Evolutionary conservation across 1,140 invertebrate species (phyloP).

Genomic region (Muscidifurax raptorellus): DNA sequence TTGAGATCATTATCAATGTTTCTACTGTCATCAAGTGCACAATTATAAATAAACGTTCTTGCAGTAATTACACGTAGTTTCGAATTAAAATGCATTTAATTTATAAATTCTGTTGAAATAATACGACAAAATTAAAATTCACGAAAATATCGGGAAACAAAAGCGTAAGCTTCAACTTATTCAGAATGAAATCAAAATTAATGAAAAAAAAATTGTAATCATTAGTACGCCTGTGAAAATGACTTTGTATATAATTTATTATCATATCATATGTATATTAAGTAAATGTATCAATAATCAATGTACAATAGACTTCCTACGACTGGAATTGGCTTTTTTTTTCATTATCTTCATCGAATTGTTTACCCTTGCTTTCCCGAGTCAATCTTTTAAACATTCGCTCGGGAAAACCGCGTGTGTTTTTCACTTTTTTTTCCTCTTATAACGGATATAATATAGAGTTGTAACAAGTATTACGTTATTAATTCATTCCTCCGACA

Average conservation of each 20-base stretch:
- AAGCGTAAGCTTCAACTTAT: conserved; percentile 7
- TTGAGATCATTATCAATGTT: neutral
- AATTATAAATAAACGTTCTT: neutral
- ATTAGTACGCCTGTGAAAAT: conserved; percentile 58
- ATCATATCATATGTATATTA: conserved; percentile 63
- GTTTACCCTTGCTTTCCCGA: conserved; percentile 50
- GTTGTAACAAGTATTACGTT: conserved; percentile 63
- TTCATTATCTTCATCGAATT: conserved; percentile 51
- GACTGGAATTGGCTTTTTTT: conserved; percentile 61
- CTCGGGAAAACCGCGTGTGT: conserved; percentile 55
- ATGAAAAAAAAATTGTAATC: conserved; percentile 50
- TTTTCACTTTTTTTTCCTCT: neutral
- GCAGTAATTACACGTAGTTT: too few species aligned
- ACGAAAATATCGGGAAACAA: neutral
- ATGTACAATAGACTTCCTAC: conserved; percentile 75
- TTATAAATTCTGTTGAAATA: neutral
- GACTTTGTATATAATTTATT: conserved; percentile 76
- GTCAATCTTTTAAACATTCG: conserved; percentile 55
- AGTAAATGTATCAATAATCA: conserved; percentile 75
- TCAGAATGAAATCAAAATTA: conserved; percentile 18
- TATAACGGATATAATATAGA: conserved; percentile 61
- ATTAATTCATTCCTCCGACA: conserved; percentile 54
- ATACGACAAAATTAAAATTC: neutral
- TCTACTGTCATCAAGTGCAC: neutral
- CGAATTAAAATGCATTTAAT: too few species aligned